Evolutionary conservation across 2,888 invertebrate genomes (phyloP).

Genomic region (Heliconius aoede): DNA sequence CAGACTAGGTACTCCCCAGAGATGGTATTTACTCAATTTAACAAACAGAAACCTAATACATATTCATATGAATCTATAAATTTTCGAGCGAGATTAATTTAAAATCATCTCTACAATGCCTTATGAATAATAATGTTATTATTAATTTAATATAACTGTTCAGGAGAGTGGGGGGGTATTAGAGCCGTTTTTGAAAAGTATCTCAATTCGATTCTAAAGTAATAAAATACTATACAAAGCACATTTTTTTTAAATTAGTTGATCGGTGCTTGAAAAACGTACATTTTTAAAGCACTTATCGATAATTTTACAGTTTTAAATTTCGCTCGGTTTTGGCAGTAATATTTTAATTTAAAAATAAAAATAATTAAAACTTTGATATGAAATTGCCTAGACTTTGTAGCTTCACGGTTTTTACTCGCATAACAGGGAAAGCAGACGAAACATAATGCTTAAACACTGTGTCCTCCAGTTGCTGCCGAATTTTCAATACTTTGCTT

Average conservation of each 20-base stretch:
- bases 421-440: not conserved
- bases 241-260: too few species aligned
- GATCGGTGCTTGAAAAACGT: too few species aligned
- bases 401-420: not conserved
- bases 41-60: conserved; percentile 31
- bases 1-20: conserved; percentile 1
- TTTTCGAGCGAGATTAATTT: conserved; percentile 34
- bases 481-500: not conserved
- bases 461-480: not conserved
- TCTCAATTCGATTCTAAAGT: too few species aligned
- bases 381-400: not conserved
- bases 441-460: not conserved
- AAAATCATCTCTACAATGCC: conserved; percentile 19
- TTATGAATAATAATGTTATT: conserved; percentile 27
- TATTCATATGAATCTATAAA: conserved; percentile 38
- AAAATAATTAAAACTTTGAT: too few species aligned
- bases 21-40: conserved; percentile 34
- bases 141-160: conserved; percentile 4
- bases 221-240: too few species aligned
- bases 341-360: too few species aligned
- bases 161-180: too few species aligned
- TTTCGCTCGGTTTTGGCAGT: not conserved
- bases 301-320: not conserved
- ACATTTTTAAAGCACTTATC: too few species aligned
- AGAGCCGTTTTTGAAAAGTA: too few species aligned